Evolutionary conservation across 2,888 invertebrate genomes (phyloP).

Genomic region (Deilephila elpenor): DNA sequence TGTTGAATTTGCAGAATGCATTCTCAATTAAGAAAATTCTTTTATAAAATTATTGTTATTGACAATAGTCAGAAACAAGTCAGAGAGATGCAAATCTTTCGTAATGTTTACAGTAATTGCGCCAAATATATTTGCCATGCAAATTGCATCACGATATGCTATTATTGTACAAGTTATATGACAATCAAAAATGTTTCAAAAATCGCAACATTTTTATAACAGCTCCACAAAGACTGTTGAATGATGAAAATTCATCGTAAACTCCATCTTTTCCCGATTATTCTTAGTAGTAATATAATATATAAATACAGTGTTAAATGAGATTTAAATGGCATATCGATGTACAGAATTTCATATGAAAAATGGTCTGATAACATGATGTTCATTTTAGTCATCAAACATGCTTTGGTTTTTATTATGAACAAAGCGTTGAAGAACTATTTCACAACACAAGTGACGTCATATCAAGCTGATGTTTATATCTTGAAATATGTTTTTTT

Average conservation of each 20-base stretch:
- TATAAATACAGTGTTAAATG: too few species aligned
- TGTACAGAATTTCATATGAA: background rate
- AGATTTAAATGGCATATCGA: too few species aligned
- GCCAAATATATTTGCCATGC: constrained; percentile 1
- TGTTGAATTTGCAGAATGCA: background rate
- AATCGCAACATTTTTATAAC: background rate
- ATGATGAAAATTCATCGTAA: constrained; percentile 2
- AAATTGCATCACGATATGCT: constrained; percentile 1
- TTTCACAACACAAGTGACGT: background rate
- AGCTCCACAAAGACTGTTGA: background rate
- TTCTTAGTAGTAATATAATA: too few species aligned
- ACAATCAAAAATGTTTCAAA: background rate
- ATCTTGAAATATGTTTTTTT: background rate
- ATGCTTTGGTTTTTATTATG: background rate
- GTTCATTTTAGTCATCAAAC: background rate
- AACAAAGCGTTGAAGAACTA: background rate
- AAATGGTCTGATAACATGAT: background rate
- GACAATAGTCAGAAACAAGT: background rate
- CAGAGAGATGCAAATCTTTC: background rate
- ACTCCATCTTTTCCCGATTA: background rate
- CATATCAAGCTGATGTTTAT: background rate
- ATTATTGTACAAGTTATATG: background rate
- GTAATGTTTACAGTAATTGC: constrained; percentile 10
- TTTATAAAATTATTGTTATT: background rate
- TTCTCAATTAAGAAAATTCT: background rate